Evolutionary conservation across 2,797 vertebrate genomes (phyloP).

Genomic region (Molossus molossus): DNA sequence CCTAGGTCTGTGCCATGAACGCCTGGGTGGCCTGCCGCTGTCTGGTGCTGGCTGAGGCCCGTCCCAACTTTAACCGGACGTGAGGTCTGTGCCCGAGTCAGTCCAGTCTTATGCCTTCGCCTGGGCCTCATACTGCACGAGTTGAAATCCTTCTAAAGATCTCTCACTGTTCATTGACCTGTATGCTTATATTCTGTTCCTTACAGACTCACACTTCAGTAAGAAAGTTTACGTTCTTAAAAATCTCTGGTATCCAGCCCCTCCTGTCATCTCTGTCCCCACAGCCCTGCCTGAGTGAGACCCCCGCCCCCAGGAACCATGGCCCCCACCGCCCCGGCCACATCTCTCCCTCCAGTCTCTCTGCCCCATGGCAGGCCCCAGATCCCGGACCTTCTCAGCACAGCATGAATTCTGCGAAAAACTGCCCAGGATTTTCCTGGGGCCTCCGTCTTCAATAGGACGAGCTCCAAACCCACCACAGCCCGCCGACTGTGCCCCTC

Average conservation of each 20-base stretch:
- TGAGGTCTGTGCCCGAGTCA: neutral
- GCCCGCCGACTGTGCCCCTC: neutral
- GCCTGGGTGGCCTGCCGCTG: neutral
- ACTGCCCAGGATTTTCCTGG: neutral
- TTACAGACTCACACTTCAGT: neutral
- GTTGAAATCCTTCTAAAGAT: neutral
- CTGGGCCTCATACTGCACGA: neutral
- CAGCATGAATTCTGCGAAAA: neutral
- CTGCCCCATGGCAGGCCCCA: neutral
- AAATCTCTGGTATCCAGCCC: neutral
- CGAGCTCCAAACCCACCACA: neutral
- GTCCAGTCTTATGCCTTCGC: neutral
- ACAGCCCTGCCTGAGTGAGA: neutral
- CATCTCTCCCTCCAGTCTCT: no score
- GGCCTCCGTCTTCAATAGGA: neutral
- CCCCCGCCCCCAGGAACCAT: neutral
- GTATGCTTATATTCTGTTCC: neutral
- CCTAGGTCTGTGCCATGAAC: fast-evolving
- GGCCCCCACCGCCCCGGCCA: no score
- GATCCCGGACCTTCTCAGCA: no score
- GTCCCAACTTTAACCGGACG: neutral
- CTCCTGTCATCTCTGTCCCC: neutral
- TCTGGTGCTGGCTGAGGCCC: no score
- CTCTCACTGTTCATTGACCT: neutral
- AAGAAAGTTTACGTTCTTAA: neutral